Evolutionary conservation across 2,888 invertebrate species (phyloP).

Genomic region (Myopa testacea): DNA sequence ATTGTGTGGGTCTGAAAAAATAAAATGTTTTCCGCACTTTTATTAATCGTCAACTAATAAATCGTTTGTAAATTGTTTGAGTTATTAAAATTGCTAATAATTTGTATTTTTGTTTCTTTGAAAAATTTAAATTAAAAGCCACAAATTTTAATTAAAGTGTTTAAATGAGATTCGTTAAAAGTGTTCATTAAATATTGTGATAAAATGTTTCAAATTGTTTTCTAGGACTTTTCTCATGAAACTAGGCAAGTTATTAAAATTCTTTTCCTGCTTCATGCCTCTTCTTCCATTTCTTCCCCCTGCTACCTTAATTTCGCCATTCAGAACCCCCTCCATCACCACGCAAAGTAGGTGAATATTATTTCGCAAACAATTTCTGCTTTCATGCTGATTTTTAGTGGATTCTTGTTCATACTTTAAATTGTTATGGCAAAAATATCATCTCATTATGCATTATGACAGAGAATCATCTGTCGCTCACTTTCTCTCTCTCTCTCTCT

Average conservation of each 20-base stretch:
- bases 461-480: not conserved
- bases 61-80: not conserved
- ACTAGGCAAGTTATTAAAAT: not conserved
- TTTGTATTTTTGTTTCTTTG: not conserved
- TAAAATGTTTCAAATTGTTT: not conserved
- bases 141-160: too few relatives aligned
- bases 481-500: not conserved
- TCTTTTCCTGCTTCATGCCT: not conserved
- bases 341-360: not conserved
- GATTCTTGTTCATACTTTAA: not conserved
- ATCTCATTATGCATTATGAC: conserved; percentile 2
- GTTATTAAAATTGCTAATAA: not conserved
- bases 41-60: not conserved
- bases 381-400: not conserved
- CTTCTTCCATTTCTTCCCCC: not conserved
- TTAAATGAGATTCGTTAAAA: too few relatives aligned
- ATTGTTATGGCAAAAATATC: not conserved
- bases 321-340: not conserved
- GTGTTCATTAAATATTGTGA: not conserved
- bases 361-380: not conserved
- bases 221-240: too few relatives aligned
- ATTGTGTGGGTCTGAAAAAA: not conserved
- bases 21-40: not conserved
- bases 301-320: not conserved
- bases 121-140: not conserved